These are phyloP conservation scores for Canis aureus DNA, from an alignment of 2,113 vertebrate species.

Conservation along the genomic window DNA sequence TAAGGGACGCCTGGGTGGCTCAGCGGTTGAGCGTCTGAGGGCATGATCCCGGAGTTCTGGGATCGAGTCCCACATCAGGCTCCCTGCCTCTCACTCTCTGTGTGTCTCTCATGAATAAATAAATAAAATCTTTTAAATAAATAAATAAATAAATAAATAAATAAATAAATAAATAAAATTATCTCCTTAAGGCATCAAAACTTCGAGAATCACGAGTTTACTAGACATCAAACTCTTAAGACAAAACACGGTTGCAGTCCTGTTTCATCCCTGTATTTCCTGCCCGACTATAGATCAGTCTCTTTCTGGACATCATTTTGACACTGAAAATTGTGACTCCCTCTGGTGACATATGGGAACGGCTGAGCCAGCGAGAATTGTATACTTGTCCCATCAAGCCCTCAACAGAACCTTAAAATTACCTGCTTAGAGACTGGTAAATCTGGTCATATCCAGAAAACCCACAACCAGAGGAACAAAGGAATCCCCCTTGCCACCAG, in stretches of 20 bases:
- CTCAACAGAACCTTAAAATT: neutral
- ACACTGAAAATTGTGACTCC: neutral
- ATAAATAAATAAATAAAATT: neutral
- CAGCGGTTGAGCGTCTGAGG: too few species aligned
- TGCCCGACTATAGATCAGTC: neutral
- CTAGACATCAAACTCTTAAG: neutral
- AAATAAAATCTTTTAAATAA: too few species aligned
- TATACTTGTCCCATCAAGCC: neutral
- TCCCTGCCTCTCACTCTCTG: too few species aligned
- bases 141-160: neutral
- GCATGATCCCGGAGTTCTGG: too few species aligned
- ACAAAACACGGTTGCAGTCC: neutral
- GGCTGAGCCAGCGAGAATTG: neutral
- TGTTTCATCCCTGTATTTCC: neutral
- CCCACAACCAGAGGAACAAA: conserved; percentile 6
- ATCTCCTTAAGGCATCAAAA: neutral
- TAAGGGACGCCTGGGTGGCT: too few species aligned
- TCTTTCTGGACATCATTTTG: neutral
- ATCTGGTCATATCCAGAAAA: conserved; percentile 21
- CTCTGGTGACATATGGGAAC: neutral
- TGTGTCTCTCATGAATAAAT: too few species aligned
- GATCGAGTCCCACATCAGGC: too few species aligned
- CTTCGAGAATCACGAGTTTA: neutral
- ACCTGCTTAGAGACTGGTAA: conserved; percentile 20
- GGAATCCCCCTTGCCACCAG: neutral